phyloP scores from a whole-genome alignment of 2,797 vertebrate species.

The Helostoma temminkii region DNA sequence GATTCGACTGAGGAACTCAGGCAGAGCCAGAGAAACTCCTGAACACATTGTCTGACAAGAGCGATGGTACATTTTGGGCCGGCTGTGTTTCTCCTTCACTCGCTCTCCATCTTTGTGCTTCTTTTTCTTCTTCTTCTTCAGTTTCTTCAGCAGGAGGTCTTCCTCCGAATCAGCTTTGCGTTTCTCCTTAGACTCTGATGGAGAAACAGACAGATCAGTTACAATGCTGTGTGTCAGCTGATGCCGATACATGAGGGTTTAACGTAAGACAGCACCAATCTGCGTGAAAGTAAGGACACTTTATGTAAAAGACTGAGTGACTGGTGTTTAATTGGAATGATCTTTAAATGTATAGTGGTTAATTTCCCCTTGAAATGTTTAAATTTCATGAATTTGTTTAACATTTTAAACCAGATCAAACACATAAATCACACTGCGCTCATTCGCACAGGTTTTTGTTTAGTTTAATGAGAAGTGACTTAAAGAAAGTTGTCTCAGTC shows the following conservation, averaged over 20 bases:
- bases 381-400: too few species aligned
- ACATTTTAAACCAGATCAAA: not conserved
- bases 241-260: not conserved
- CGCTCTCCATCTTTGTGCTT: slow-evolving; percentile 99
- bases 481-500: not conserved
- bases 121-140: slow-evolving; percentile 99
- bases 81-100: slow-evolving; percentile 89
- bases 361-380: too few species aligned
- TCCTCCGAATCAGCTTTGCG: slow-evolving; percentile 90
- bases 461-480: not conserved
- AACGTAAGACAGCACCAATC: not conserved
- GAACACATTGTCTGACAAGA: slow-evolving; percentile 95
- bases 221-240: not conserved
- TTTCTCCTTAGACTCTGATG: slow-evolving; percentile 90
- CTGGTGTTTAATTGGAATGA: not conserved
- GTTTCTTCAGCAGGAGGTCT: slow-evolving; percentile 93
- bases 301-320: not conserved
- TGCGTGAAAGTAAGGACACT: not conserved
- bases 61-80: slow-evolving; percentile 96
- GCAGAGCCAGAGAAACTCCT: slow-evolving; percentile 82
- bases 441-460: not conserved
- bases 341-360: not conserved
- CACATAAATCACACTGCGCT: not conserved
- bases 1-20: slow-evolving; percentile 74
- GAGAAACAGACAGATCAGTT: not conserved